Conservation (phyloP, 2,888 invertebrate genomes). For the Nymphalis urticae region DNA sequence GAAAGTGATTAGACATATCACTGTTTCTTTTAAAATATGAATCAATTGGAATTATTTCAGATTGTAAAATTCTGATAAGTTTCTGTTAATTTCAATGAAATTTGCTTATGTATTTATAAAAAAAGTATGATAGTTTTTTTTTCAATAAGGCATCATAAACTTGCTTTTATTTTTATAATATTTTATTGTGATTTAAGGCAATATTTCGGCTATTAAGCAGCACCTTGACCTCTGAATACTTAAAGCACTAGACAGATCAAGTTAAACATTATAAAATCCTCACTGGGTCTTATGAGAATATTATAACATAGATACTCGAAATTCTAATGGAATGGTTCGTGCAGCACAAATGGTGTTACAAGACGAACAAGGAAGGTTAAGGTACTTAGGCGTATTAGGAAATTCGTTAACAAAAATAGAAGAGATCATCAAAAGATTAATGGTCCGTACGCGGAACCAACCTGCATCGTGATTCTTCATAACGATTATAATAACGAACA, state of each 20-base stretch:
- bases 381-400: conserved; percentile 38
- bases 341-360: background rate
- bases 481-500: conserved; percentile 64
- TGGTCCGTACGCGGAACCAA: conserved; percentile 68
- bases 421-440: conserved; percentile 65
- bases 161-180: background rate
- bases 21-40: too few relatives aligned
- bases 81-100: background rate
- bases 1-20: background rate
- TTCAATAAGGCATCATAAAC: background rate
- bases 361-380: conserved; percentile 36
- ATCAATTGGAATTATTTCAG: background rate
- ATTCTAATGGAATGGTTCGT: background rate
- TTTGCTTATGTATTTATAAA: background rate
- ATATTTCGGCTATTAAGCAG: background rate
- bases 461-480: conserved; percentile 64
- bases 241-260: conserved; percentile 5
- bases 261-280: background rate
- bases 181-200: background rate
- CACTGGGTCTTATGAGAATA: conserved; percentile 2
- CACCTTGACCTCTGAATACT: background rate
- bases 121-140: too few relatives aligned
- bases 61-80: background rate
- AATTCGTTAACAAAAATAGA: conserved; percentile 44
- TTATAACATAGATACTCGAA: background rate